phyloP scores from a whole-genome alignment of 2,888 invertebrate genomes.

The Microchrysa polita region DNA sequence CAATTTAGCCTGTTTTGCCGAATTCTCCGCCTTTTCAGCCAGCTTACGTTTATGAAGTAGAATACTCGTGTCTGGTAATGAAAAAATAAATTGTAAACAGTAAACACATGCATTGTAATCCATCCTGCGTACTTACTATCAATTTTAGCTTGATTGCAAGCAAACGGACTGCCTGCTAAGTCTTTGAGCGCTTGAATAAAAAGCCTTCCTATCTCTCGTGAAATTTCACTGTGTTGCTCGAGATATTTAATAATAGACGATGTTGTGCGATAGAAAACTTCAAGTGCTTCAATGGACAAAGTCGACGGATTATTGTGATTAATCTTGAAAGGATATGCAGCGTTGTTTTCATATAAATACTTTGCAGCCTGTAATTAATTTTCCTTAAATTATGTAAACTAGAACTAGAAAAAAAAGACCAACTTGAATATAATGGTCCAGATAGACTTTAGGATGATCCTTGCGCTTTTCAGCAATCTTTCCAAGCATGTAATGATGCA shows the following conservation, averaged over 20 bases:
- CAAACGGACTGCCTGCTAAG: conserved; percentile 66
- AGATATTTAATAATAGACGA: conserved; percentile 89
- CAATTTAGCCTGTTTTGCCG: conserved; percentile 52
- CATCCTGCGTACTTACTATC: conserved; percentile 55
- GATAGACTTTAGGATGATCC: conserved; percentile 76
- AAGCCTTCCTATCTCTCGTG: conserved; percentile 71
- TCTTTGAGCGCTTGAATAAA: conserved; percentile 65
- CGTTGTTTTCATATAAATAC: conserved; percentile 80
- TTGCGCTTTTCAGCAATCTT: conserved; percentile 91
- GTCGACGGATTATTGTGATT: conserved; percentile 85
- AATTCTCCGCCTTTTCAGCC: conserved; percentile 55
- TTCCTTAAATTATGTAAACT: too few relatives aligned
- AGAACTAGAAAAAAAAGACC: conserved; percentile 2
- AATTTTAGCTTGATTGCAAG: conserved; percentile 65
- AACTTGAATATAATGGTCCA: conserved; percentile 81
- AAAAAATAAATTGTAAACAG: not conserved
- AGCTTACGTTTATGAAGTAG: conserved; percentile 55
- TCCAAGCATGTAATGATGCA: conserved; percentile 94
- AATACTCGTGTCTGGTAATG: conserved; percentile 25
- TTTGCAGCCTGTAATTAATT: conserved; percentile 79
- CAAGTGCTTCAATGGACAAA: conserved; percentile 87
- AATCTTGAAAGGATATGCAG: conserved; percentile 86
- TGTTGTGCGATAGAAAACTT: conserved; percentile 85
- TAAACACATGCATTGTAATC: not conserved
- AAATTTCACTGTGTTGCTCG: conserved; percentile 75